Base-by-base conservation (phyloP, 1,140 invertebrate species). In the Platorchestia sp. region DNA sequence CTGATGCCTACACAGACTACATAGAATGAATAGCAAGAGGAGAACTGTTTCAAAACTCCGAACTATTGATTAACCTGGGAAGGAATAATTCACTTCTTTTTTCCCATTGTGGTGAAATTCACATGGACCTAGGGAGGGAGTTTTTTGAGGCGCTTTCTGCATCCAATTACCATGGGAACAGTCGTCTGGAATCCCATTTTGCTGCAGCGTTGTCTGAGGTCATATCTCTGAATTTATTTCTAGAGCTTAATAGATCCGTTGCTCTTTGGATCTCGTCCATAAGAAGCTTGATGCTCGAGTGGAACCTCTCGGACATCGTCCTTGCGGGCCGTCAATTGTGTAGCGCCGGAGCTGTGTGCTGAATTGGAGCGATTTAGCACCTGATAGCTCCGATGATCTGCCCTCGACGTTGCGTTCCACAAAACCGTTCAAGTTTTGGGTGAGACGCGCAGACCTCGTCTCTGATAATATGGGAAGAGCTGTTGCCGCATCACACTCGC, bases 301-400 rank as follows among this genome's bases (percentile, higher is more conserved):
- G 87, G 87, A 89, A 89, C 43, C 87, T 42, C 87, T 89, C 27
- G 87, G 36, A 89, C 87, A 89, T 89, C 87, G 87, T 19, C 36
- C 41, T 44, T 14, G 41, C 27, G 0, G 87, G 3, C 87, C 27
- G 16, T 89, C 87, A 44, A 44, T 42, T 42, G n/a, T 42, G 6
- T 42, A 89, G 87, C 3, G 41, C 14, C 87, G 43, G 5, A 89
- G 41, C 14, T 44, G 0, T 89, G 43, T 41, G 7, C n/a, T 16
- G 87, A 89, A 89, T 44, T 89, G 87, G 87, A 89, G 87, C 87
- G 87, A 89, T 89, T 42, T 89, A 42, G 43, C 87, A 3, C 41
- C 87, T 89, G 87, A 89, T 89, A 89, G 10, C 27, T 14, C 10
- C 27, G 87, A 89, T 10, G 87, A 89, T 42, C 41, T 42, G 14